Base-by-base conservation (phyloP, 2,113 vertebrate genomes). In the Trachemys scripta region DNA sequence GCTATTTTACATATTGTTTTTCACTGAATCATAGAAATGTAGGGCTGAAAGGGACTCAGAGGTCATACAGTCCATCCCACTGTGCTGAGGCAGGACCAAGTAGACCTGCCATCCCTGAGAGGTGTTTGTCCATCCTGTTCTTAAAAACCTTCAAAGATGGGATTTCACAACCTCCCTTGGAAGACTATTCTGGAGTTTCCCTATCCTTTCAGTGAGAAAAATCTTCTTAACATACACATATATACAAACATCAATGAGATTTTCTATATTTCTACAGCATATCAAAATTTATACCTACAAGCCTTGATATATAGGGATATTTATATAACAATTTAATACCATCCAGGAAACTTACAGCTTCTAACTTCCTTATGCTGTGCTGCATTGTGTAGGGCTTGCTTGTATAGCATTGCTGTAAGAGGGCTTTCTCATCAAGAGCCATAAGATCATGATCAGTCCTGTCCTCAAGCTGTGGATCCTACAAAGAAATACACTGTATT, bases 291-390 rank as follows among this genome's bases (percentile, higher is more conserved):
- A 78, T 78, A 47, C 13, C 24, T 78, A 27, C 75, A 29, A 47
- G 24, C 24, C 24, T 29, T 47, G 65, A 51, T 35, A 53, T 53
- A 22, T 22, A 51, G 10, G 29, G 11, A 50, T 3, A 29, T 2
- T 75, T 86, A 75, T 49, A 29, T 81, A 90, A 79, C 57, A 92
- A 90, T 25, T 59, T n/a, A 92, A n/a, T 12, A 94, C 1, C 76
- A 94, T 6, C 25, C 51, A 20, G 87, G 53, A 95, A 75, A 98
- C 98, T 98, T 96, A 99, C 98, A 20, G 98, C 98, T 83, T 98
- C 97, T 31, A 93, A 93, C 94, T 98, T 99, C 89, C 88, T 98
- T 93, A 90, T 35, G 16, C 90, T 96, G 12, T 93, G 95, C 20
- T 88, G 95, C 24, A 81, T 17, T 6, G 65, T 89, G 53, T 84